Base-by-base conservation (phyloP, 2,113 vertebrate genomes). In the Prinia subflava region DNA sequence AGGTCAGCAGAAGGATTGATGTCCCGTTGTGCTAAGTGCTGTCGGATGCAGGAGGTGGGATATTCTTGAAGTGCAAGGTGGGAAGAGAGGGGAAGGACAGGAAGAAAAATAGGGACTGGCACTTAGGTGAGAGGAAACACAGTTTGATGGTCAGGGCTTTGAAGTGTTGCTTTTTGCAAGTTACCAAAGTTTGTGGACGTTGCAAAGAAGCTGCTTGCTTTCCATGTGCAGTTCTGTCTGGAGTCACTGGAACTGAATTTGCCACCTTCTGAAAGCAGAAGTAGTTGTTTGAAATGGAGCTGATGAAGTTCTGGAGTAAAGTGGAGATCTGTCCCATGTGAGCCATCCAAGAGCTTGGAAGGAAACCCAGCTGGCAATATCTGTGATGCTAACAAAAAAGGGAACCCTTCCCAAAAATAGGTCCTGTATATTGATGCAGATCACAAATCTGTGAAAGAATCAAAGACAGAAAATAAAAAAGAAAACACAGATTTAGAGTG, bases 321-420 rank as follows among this genome's bases (percentile, higher is more conserved):
- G 28, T 3, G 4, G 4, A 21, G 7, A 50, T 55, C 49, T 64
- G 46, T 49, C 6, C 30, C 31, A 10, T 1, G 0, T 28, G 19
- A 83, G 27, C n/a, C 18, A 33, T 64, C 6, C 2, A 3, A 65
- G 24, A 68, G 19, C 33, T 46, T 59, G 57, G 57, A 65, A 92
- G 35, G 31, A 87, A 78, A 75, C 56, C 8, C 49, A 47, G 30
- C 13, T 52, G 22, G 30, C 35, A 79, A 7, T 44, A 52, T 28
- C 59, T 67, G 30, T 47, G 33, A 52, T 53, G 11, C 30, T 87
- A 35, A 53, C 41, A 57, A 50, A 91, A 91, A 74, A 25, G 41
- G 4, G 4, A 69, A 25, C 10, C 2, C 6, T 60, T 73, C 27
- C 12, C 39, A 53, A 62, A 62, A 78, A n/a, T 11, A 83, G 35